Evolutionary conservation across 1,140 invertebrate genomes (phyloP).

Genomic region (Tetramorium alpestre): DNA sequence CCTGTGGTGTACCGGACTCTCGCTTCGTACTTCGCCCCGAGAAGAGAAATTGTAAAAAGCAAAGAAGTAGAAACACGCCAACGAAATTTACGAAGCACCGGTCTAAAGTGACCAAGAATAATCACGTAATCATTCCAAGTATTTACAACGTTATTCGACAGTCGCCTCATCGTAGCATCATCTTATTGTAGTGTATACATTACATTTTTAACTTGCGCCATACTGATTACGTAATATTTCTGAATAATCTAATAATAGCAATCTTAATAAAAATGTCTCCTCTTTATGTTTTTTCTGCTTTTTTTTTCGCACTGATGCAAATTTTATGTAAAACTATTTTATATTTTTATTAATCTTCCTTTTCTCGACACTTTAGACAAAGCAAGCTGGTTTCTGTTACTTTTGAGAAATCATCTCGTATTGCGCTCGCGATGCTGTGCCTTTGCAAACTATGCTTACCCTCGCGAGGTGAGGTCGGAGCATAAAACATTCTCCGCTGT

Average conservation of each 20-base stretch:
- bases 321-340: background rate
- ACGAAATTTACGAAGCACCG: background rate
- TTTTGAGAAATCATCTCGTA: conserved; percentile 9
- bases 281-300: background rate
- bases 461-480: conserved; percentile 21
- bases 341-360: background rate
- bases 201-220: background rate
- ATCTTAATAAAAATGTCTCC: background rate
- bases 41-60: conserved; percentile 26
- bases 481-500: conserved; percentile 21
- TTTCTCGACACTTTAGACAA: background rate
- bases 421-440: background rate
- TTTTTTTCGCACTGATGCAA: background rate
- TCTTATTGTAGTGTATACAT: background rate
- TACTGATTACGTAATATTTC: background rate
- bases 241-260: background rate
- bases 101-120: conserved; percentile 25
- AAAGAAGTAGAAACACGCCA: conserved; percentile 4
- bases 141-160: conserved; percentile 2
- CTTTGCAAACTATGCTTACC: conserved; percentile 4
- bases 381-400: conserved; percentile 19
- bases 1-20: conserved; percentile 10
- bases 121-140: conserved; percentile 2
- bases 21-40: background rate
- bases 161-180: background rate